phyloP scores from a whole-genome alignment of 2,888 invertebrate species.

The Eurytoma adleriae region DNA sequence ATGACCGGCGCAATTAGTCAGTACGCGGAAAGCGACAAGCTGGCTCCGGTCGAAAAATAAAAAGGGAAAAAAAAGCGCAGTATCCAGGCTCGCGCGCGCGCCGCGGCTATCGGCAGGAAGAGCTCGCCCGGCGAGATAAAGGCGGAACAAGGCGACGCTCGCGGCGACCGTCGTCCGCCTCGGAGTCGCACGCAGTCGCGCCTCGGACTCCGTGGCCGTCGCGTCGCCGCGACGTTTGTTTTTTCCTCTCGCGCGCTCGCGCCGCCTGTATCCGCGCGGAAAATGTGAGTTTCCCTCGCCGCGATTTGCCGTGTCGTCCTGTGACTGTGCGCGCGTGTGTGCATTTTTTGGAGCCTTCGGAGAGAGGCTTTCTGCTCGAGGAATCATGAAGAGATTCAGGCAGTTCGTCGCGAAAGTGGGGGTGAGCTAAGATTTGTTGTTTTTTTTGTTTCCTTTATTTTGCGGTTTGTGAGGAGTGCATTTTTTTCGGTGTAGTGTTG shows the following conservation, averaged over 20 bases:
- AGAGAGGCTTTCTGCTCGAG: background rate
- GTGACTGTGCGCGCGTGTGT: background rate
- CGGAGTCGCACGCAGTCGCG: conserved; percentile 34
- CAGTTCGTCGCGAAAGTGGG: conserved; percentile 42
- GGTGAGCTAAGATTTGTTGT: conserved; percentile 26
- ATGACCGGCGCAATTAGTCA: no score
- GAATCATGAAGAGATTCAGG: conserved; percentile 45
- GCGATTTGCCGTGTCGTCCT: background rate
- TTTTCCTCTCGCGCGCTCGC: background rate
- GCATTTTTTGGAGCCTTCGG: background rate
- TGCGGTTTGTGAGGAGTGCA: background rate
- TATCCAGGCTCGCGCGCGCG: background rate
- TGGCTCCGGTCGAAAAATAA: no score
- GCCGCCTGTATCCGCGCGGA: background rate
- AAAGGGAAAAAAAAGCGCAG: background rate
- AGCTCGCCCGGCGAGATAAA: conserved; percentile 40
- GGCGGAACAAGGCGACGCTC: conserved; percentile 39
- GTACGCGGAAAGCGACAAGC: no score
- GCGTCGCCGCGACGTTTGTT: conserved; percentile 1
- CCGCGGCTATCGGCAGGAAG: conserved; percentile 1
- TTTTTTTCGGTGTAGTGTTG: background rate
- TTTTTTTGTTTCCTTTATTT: background rate
- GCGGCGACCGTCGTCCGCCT: background rate
- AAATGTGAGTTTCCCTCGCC: background rate
- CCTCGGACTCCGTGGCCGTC: conserved; percentile 25